Conservation (phyloP, 2,113 vertebrate species). For the Colaptes auratus region DNA sequence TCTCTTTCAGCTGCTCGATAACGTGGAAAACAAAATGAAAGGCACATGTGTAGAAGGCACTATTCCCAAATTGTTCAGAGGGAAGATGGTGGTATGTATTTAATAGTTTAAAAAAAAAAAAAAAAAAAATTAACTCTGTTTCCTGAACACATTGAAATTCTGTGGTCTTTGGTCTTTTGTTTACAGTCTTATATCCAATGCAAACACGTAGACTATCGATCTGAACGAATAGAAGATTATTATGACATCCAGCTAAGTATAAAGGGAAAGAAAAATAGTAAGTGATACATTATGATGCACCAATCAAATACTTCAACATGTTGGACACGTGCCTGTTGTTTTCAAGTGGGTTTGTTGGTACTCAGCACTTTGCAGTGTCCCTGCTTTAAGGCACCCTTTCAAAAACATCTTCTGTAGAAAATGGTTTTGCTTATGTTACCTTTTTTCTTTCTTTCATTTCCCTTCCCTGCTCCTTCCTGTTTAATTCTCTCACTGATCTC, state of each 20-base stretch:
- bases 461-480: not conserved
- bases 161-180: not conserved
- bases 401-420: not conserved
- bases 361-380: not conserved
- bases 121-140: not conserved
- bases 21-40: slow-evolving; percentile 99
- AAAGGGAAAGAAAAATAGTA: slow-evolving; percentile 99
- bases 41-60: slow-evolving; percentile 99
- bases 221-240: slow-evolving; percentile 99
- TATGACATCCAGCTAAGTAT: slow-evolving; percentile 99
- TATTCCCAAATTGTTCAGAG: slow-evolving; percentile 97
- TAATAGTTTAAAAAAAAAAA: not conserved
- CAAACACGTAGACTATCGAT: slow-evolving; percentile 98
- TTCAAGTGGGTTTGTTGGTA: not conserved
- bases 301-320: not conserved
- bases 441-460: not conserved
- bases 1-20: slow-evolving; percentile 92
- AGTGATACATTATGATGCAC: slow-evolving; percentile 70
- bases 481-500: not conserved
- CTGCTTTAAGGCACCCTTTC: not conserved
- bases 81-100: slow-evolving; percentile 98
- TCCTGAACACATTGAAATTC: not conserved
- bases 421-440: not conserved
- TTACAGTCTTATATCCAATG: slow-evolving; percentile 97
- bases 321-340: not conserved